phyloP scores from a whole-genome alignment of 2,797 vertebrate genomes.

The Arrhamphus sclerolepis region DNA sequence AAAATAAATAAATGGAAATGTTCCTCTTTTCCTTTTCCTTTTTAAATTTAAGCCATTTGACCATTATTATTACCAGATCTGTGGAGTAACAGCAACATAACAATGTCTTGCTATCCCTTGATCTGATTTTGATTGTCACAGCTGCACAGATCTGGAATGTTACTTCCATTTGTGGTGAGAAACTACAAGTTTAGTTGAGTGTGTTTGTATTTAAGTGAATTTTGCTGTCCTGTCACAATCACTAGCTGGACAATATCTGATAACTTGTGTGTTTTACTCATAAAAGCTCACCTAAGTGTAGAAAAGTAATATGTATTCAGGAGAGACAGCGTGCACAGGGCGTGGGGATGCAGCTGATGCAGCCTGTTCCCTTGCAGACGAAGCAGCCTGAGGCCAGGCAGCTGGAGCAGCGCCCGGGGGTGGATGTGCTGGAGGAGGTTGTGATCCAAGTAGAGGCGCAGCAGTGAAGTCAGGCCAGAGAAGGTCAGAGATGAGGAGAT shows the following conservation, averaged over 20 bases:
- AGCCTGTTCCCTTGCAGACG: conserved; percentile 93
- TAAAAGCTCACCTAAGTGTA: conserved; percentile 78
- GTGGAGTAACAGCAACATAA: no score
- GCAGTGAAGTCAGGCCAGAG: conserved; percentile 85
- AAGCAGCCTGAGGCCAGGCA: conserved; percentile 88
- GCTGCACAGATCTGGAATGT: no score
- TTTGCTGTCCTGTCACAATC: background rate
- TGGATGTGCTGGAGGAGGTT: conserved; percentile 92
- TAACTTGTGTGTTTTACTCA: conserved; percentile 1
- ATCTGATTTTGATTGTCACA: no score
- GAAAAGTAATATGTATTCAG: conserved; percentile 90
- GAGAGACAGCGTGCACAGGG: conserved; percentile 88
- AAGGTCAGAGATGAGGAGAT: conserved; percentile 84
- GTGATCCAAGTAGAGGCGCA: conserved; percentile 93
- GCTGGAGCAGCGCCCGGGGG: conserved; percentile 88
- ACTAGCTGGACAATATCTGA: background rate
- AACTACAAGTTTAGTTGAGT: no score
- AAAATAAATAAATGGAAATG: no score
- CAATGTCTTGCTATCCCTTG: no score
- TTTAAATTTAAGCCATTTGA: no score
- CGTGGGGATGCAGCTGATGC: conserved; percentile 87
- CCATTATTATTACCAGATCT: no score
- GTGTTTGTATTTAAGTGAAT: background rate
- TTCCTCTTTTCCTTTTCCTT: no score
- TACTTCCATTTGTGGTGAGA: no score